These are phyloP conservation scores for Platerodrilus igneus DNA, from an alignment of 2,888 invertebrate genomes.

Conservation along the genomic window DNA sequence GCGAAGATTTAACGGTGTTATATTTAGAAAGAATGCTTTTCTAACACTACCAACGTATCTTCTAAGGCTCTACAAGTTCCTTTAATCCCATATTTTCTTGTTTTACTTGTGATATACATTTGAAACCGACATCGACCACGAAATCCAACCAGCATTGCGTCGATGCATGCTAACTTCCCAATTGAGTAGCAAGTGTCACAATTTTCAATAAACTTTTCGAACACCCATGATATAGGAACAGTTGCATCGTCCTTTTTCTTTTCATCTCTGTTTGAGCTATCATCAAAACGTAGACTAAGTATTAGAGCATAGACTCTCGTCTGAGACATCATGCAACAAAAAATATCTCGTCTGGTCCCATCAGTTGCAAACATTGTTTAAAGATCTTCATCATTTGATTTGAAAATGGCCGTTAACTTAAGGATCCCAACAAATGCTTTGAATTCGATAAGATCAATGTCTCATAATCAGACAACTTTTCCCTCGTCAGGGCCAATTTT, in stretches of 20 bases:
- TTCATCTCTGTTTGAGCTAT: constrained; percentile 18
- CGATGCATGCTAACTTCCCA: constrained; percentile 8
- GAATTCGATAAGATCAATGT: too few species aligned
- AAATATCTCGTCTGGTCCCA: constrained; percentile 26
- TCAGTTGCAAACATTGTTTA: constrained; percentile 23
- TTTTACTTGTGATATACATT: constrained; percentile 27
- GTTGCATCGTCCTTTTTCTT: constrained; percentile 18
- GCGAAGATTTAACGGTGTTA: too few species aligned
- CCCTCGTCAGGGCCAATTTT: too few species aligned
- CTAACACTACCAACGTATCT: too few species aligned
- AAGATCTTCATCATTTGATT: constrained; percentile 26
- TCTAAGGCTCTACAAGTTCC: too few species aligned
- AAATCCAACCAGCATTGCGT: constrained; percentile 13
- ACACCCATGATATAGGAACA: constrained; percentile 16
- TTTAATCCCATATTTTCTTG: constrained; percentile 32
- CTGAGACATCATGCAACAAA: constrained; percentile 19
- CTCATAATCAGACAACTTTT: too few species aligned
- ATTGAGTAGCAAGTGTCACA: constrained; percentile 11
- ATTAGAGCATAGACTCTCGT: constrained; percentile 24
- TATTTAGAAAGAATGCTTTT: too few species aligned
- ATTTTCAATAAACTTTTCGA: constrained; percentile 16
- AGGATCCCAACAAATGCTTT: too few species aligned
- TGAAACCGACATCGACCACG: constrained; percentile 8
- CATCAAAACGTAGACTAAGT: constrained; percentile 26
- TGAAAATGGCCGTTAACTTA: too few species aligned